Evolutionary conservation across 1,140 invertebrate species (phyloP), one percentile per base, ranked within the genome.

Genomic region (Eupristina koningsbergeri): DNA sequence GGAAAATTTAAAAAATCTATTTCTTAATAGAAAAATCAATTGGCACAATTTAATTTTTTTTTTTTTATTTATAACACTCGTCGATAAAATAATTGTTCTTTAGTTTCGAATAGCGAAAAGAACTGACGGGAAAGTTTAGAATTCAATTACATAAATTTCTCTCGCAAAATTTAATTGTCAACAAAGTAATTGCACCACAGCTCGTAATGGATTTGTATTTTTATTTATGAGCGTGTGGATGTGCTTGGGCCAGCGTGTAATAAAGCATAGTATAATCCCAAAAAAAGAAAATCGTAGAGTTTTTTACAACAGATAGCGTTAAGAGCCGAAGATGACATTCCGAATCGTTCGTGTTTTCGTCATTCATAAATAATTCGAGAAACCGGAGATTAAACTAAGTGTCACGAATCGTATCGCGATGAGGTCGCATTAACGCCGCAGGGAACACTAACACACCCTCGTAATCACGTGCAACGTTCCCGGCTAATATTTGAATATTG

Each of bases 351-450:
- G 1, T 15, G 19, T 71, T 63, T 53, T 61, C 26, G 53, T 61
- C 34, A 77, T 63, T 77, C 34, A 61, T 71, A 71, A 71, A 76
- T 36, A 53, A 31, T 36, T 76, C 9, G 53, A 26, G 75, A 61
- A 41, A 36, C 34, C 47, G 15, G 22, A 80, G 41, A 63, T 71
- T 67, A 31, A 80, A 39, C 34, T 39, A 67, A 67, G 31, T 67
- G 64, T 36, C 64, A 67, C 13, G 34, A 67, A 36, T 2, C 64
- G 15, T 67, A 67, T 67, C 17, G 22, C 36, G 67, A 36, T 41
- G 67, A 26, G 36, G 9, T 71, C 29, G 67, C 39, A 1, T 39
- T 19, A 22, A 19, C 15, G 9, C 34, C 34, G 1, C 39, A 36
- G n/a, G 29, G 31, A 69, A 36, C 26, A n/a, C n/a, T n/a, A n/a